A percentile compares a stretch with the other conserved stretches of the same genome.
Conservation (phyloP, 1,140 invertebrate genomes). For the Papilio dardanus region DNA sequence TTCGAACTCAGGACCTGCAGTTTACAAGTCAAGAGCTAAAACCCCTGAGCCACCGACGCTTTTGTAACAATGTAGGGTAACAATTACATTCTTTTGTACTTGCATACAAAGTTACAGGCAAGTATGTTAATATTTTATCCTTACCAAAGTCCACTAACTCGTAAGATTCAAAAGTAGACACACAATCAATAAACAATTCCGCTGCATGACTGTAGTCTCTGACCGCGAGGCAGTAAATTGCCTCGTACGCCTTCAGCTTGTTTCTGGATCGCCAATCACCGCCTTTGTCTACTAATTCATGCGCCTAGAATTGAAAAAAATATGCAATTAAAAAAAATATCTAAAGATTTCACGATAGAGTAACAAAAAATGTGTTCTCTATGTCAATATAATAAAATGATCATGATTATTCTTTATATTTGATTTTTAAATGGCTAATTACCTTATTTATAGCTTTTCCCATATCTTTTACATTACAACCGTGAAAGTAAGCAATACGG, state of each 20-base stretch:
- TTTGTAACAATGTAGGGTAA: too few species aligned
- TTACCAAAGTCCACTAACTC: conserved; percentile 96
- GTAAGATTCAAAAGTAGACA: conserved; percentile 99
- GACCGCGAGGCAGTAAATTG: conserved; percentile 97
- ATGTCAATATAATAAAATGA: too few species aligned
- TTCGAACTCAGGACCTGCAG: too few species aligned
- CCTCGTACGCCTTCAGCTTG: conserved; percentile 97
- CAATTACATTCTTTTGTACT: too few species aligned
- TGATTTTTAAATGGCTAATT: too few species aligned
- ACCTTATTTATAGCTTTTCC: conserved; percentile 80
- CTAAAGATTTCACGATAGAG: too few species aligned
- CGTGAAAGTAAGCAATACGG: conserved; percentile 90
- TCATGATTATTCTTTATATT: too few species aligned
- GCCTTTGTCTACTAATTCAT: conserved; percentile 96
- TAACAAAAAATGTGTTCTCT: too few species aligned
- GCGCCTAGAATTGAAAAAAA: conserved; percentile 63
- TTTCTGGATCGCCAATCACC: conserved; percentile 99
- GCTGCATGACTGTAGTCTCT: conserved; percentile 98
- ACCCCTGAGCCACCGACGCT: too few species aligned
- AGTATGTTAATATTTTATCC: too few species aligned
- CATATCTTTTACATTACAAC: conserved; percentile 82
- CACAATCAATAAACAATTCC: conserved; percentile 97
- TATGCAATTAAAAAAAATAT: conserved; percentile 24
- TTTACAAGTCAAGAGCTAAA: too few species aligned
- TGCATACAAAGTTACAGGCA: too few species aligned